phyloP scores from a whole-genome alignment of 2,113 vertebrate genomes.

The Promerops cafer region DNA sequence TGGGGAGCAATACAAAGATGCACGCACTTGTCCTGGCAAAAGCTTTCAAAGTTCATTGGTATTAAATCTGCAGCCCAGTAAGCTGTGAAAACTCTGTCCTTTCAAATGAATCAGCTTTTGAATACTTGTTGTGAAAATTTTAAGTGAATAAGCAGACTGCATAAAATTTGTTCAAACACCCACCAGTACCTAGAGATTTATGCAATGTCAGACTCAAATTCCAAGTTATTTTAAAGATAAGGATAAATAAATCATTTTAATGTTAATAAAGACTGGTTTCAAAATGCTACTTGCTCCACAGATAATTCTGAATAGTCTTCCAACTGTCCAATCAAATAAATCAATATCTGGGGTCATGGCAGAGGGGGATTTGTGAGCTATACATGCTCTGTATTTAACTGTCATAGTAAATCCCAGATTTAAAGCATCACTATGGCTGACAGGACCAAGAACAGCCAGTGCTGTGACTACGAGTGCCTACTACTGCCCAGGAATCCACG shows the following conservation, averaged over 20 bases:
- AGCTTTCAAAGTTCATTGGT: not conserved
- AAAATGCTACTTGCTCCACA: conserved; percentile 15
- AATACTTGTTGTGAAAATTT: not conserved
- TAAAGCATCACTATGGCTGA: not conserved
- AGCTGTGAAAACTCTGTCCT: not conserved
- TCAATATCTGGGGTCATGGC: not conserved
- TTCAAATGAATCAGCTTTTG: not conserved
- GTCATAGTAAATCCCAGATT: conserved; percentile 22
- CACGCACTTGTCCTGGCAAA: not conserved
- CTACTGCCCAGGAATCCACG: not conserved
- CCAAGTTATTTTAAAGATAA: not conserved
- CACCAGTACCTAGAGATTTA: not conserved
- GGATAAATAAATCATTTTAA: not conserved
- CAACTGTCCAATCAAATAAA: conserved; percentile 48
- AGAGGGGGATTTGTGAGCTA: conserved; percentile 22
- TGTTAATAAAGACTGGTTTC: conserved; percentile 1
- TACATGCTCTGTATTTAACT: conserved; percentile 18
- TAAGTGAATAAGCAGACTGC: conserved; percentile 1
- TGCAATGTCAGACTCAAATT: not conserved
- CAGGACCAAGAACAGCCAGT: not conserved
- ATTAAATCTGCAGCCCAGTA: not conserved
- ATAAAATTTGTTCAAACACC: conserved; percentile 3
- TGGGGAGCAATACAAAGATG: not conserved
- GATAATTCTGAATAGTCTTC: conserved; percentile 21
- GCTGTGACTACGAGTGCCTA: not conserved